These are phyloP conservation scores for Stegana nigrithorax DNA, from an alignment of 2,888 invertebrate genomes.

Conservation along the genomic window DNA sequence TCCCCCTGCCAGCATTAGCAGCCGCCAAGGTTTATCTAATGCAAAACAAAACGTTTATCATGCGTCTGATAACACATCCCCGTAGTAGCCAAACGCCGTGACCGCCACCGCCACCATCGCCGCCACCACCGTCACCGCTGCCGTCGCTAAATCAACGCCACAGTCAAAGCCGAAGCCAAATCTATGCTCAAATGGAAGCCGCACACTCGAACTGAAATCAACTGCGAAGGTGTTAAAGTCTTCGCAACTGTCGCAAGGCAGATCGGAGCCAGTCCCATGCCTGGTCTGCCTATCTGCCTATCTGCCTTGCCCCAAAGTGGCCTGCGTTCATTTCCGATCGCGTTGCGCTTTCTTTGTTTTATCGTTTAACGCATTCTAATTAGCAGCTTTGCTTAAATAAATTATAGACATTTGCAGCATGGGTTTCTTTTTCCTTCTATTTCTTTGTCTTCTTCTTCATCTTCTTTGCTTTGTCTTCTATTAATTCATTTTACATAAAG, in stretches of 20 bases:
- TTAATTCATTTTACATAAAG: too few relatives aligned
- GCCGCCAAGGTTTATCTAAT: conserved; percentile 5
- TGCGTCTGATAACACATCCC: conserved; percentile 49
- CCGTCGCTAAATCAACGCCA: conserved; percentile 21
- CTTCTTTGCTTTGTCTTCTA: too few relatives aligned
- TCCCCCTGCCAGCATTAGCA: background rate
- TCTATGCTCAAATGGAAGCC: background rate
- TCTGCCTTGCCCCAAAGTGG: background rate
- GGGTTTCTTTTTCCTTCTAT: conserved; percentile 13
- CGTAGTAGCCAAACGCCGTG: too few relatives aligned
- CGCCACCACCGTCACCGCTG: too few relatives aligned
- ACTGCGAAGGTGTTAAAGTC: conserved; percentile 49
- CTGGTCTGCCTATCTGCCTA: background rate
- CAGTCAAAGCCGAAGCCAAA: background rate
- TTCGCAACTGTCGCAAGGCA: conserved; percentile 44
- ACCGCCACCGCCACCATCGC: background rate
- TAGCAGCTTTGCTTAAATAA: conserved; percentile 44
- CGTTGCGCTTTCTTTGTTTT: conserved; percentile 47
- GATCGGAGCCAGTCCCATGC: background rate
- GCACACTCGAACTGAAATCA: background rate
- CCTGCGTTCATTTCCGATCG: background rate
- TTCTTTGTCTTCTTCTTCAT: background rate
- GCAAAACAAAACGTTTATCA: conserved; percentile 60
- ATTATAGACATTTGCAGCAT: conserved; percentile 37
- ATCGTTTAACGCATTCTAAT: conserved; percentile 59